These are phyloP conservation scores for Conger conger DNA, from an alignment of 2,113 vertebrate species.

Conservation along the genomic window DNA sequence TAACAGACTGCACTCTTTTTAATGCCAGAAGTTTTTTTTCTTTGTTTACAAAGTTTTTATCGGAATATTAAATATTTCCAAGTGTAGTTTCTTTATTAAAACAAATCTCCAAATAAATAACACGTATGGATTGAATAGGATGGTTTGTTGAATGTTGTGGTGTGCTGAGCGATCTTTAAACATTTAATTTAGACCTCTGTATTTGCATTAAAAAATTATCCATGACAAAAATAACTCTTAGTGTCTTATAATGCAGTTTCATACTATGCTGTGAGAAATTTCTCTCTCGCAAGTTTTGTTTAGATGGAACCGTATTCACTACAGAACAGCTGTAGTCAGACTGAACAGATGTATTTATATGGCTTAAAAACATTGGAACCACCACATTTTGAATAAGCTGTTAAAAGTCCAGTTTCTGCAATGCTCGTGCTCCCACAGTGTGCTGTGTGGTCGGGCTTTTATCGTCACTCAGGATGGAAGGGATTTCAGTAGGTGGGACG, in stretches of 20 bases:
- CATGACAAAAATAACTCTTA: too few relatives aligned
- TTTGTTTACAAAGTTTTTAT: constrained; percentile 6
- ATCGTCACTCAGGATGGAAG: too few relatives aligned
- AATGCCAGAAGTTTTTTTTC: neutral
- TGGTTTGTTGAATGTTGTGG: neutral
- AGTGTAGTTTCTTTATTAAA: neutral
- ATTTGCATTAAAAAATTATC: neutral
- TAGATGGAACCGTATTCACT: neutral
- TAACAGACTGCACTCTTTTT: neutral
- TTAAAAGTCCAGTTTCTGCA: neutral
- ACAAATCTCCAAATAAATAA: neutral
- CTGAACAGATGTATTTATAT: too few relatives aligned
- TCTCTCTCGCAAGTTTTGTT: neutral
- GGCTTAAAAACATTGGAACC: neutral
- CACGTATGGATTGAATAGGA: neutral
- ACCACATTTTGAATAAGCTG: neutral
- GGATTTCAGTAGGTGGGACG: too few relatives aligned
- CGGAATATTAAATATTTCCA: neutral
- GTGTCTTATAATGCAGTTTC: neutral
- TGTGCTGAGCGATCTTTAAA: neutral
- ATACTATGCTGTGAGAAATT: neutral
- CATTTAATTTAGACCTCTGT: neutral
- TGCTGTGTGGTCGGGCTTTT: too few relatives aligned
- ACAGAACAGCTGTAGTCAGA: too few relatives aligned
- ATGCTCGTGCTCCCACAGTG: too few relatives aligned